Percentiles rank a stretch among this genome's conserved stretches.
Conservation (phyloP, 2,797 vertebrate genomes). For the Myripristis murdjan region DNA sequence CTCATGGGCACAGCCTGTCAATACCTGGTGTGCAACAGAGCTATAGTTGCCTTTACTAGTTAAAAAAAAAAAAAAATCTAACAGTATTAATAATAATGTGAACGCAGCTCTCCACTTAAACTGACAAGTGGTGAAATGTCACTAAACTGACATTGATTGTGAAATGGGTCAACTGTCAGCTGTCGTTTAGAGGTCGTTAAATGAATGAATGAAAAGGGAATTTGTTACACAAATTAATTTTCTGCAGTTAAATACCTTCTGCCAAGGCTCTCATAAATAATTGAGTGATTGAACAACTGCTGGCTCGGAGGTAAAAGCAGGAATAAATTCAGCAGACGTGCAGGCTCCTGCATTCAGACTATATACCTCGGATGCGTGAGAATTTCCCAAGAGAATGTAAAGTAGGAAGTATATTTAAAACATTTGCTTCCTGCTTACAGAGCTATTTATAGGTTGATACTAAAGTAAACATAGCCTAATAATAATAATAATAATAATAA, state of each 20-base stretch:
- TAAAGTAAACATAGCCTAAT: conserved; percentile 20
- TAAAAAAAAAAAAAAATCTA: conserved; percentile 56
- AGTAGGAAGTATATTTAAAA: conserved; percentile 67
- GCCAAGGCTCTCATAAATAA: conserved; percentile 89
- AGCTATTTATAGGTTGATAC: conserved; percentile 34
- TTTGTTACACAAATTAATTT: conserved; percentile 97
- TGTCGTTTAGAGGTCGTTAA: conserved; percentile 92
- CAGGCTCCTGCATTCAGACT: conserved; percentile 62
- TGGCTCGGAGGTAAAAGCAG: conserved; percentile 77
- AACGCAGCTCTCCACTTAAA: conserved; percentile 76
- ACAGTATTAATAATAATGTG: conserved; percentile 70
- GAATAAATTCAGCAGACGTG: conserved; percentile 61
- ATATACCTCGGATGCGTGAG: conserved; percentile 68
- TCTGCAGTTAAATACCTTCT: conserved; percentile 84
- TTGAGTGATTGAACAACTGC: conserved; percentile 84
- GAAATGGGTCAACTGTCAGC: conserved; percentile 94
- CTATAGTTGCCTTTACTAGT: conserved; percentile 40
- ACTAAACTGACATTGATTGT: conserved; percentile 91
- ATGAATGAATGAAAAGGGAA: conserved; percentile 83
- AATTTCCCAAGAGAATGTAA: conserved; percentile 78
- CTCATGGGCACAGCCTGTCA: conserved; percentile 31
- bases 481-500: conserved; percentile 58
- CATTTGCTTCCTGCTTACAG: conserved; percentile 64
- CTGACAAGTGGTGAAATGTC: conserved; percentile 80
- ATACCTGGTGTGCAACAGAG: conserved; percentile 47